A percentile compares a stretch with the other conserved stretches of the same genome.
Conservation (phyloP, 2,888 invertebrate genomes). For the Sepioteuthis lessoniana region DNA sequence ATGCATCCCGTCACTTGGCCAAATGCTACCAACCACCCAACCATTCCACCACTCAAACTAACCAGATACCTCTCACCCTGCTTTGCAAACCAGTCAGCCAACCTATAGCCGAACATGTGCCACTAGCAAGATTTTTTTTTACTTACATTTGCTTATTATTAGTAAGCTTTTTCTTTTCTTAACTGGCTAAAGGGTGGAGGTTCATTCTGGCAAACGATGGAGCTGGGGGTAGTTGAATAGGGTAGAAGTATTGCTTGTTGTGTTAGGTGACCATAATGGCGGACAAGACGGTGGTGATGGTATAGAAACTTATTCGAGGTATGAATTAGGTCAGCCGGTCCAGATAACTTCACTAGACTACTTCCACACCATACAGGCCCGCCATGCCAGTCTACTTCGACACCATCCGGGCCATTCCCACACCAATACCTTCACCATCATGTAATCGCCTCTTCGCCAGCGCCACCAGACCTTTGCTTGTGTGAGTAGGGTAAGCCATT, state of each 20-base stretch:
- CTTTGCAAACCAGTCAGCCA: background rate
- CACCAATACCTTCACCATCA: background rate
- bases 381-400: background rate
- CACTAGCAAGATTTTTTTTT: background rate
- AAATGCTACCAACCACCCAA: background rate
- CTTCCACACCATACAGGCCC: background rate
- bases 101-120: background rate
- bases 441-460: background rate
- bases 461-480: background rate
- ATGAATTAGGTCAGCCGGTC: constrained; percentile 10
- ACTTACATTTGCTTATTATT: background rate
- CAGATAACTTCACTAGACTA: background rate
- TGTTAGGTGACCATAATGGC: constrained; percentile 33
- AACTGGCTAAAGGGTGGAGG: background rate
- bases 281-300: background rate
- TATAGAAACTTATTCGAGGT: background rate
- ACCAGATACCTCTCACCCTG: background rate
- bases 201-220: no score
- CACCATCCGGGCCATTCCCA: background rate
- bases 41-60: background rate
- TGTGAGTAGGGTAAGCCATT: background rate
- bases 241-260: background rate
- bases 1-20: background rate
- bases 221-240: background rate
- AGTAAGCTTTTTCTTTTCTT: background rate